phyloP scores from a whole-genome alignment of 2,797 vertebrate genomes.

The Amniataba percoides region DNA sequence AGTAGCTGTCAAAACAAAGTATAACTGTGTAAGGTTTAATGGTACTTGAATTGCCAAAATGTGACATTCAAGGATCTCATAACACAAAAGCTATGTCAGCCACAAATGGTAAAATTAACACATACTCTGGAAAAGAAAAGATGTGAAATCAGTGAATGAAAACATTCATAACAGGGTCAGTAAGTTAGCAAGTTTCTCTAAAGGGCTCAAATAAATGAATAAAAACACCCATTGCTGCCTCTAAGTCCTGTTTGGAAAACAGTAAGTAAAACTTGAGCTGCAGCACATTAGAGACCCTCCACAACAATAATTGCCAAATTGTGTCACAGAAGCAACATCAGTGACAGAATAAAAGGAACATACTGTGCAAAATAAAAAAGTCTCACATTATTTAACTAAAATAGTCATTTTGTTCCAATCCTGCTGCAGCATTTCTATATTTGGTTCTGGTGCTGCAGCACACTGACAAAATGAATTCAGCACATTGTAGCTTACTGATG shows the following conservation, averaged over 20 bases:
- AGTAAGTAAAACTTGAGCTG: neutral
- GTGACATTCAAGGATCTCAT: no score
- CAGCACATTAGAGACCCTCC: neutral
- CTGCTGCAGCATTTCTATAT: neutral
- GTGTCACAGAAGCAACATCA: neutral
- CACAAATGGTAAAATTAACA: no score
- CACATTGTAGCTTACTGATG: neutral
- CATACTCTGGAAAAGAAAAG: no score
- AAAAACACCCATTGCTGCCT: slow-evolving; percentile 7
- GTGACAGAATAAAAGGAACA: neutral
- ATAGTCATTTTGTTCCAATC: neutral
- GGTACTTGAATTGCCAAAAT: no score
- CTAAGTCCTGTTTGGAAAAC: neutral
- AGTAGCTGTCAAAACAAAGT: no score
- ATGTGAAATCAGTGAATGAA: no score
- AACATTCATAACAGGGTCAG: no score
- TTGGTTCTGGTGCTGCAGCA: neutral
- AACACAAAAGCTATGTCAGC: no score
- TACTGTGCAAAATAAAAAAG: neutral
- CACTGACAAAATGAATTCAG: no score
- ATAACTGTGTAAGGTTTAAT: no score
- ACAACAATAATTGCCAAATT: neutral
- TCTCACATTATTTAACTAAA: slow-evolving; percentile 5
- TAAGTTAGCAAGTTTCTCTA: neutral
- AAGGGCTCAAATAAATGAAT: neutral